phyloP scores from a whole-genome alignment of 2,797 vertebrate species.

The Acanthiza pusilla region DNA sequence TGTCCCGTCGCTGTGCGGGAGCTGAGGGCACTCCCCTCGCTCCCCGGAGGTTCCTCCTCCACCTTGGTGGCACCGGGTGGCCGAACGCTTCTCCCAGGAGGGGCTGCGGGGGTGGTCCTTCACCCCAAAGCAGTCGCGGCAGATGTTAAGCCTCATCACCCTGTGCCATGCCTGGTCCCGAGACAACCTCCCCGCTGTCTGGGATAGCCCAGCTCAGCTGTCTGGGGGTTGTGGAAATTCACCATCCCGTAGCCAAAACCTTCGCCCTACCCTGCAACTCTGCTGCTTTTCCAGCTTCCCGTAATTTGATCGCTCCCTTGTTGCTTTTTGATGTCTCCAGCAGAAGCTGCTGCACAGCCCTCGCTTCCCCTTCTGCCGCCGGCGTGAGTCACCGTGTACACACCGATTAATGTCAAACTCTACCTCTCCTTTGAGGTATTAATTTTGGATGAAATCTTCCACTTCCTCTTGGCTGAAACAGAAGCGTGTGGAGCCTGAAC shows the following conservation, averaged over 20 bases:
- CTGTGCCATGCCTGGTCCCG: rapidly evolving
- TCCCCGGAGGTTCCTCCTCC: not conserved
- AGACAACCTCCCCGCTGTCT: not conserved
- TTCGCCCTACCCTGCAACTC: not conserved
- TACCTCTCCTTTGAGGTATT: slow-evolving; percentile 9
- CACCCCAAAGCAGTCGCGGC: not conserved
- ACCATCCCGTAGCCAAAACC: not conserved
- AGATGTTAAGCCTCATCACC: rapidly evolving
- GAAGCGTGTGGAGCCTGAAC: not conserved
- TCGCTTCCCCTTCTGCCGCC: not conserved
- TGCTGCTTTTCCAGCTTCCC: not conserved
- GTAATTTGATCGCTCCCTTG: not conserved
- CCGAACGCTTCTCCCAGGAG: not conserved
- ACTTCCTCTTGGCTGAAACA: not conserved
- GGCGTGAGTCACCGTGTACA: not conserved
- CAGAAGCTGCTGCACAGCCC: slow-evolving; percentile 1
- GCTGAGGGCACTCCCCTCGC: not conserved
- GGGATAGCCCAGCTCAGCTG: not conserved
- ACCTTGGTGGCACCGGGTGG: not conserved
- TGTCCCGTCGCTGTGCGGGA: not conserved
- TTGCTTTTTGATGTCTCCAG: slow-evolving; percentile 12
- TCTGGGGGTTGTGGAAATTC: not conserved
- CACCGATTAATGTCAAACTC: slow-evolving; percentile 8
- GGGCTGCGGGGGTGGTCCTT: not conserved
- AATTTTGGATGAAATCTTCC: not conserved